Conservation (phyloP, 2,888 invertebrate species). For the Torymus texanus region DNA sequence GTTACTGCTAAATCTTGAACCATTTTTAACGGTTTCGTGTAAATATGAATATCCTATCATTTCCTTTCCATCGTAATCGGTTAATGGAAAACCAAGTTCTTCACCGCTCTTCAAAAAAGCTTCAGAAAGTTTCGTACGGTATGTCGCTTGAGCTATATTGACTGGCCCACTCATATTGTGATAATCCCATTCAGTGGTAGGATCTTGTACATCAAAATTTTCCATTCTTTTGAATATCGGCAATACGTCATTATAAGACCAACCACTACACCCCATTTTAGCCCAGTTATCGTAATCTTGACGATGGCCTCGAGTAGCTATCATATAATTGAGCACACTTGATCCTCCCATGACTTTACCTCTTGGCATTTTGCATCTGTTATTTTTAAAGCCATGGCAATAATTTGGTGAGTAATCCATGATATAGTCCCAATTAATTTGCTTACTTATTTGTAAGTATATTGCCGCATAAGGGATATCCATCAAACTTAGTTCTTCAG, state of each 20-base stretch:
- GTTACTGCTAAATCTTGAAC: conserved; percentile 82
- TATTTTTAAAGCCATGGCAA: conserved; percentile 4
- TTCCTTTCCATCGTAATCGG: conserved; percentile 80
- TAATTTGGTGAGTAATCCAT: conserved; percentile 21
- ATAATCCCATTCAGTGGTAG: conserved; percentile 70
- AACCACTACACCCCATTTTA: conserved; percentile 81
- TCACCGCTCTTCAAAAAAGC: conserved; percentile 81
- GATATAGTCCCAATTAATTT: conserved; percentile 12
- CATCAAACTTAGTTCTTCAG: conserved; percentile 5
- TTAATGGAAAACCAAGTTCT: conserved; percentile 78
- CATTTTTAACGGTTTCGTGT: conserved; percentile 81
- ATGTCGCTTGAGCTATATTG: conserved; percentile 73
- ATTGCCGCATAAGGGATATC: conserved; percentile 9
- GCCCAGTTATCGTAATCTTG: conserved; percentile 88
- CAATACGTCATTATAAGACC: conserved; percentile 84
- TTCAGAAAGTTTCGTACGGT: conserved; percentile 77
- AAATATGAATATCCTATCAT: conserved; percentile 80
- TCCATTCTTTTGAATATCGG: conserved; percentile 88
- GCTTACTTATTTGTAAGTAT: neutral
- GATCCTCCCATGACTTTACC: conserved; percentile 41
- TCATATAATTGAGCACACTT: conserved; percentile 24
- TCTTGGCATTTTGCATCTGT: neutral
- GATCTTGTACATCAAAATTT: conserved; percentile 78
- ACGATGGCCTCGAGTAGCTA: conserved; percentile 71
- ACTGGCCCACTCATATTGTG: conserved; percentile 67